Conservation (phyloP, 2,113 vertebrate genomes). For the Siniperca chuatsi region DNA sequence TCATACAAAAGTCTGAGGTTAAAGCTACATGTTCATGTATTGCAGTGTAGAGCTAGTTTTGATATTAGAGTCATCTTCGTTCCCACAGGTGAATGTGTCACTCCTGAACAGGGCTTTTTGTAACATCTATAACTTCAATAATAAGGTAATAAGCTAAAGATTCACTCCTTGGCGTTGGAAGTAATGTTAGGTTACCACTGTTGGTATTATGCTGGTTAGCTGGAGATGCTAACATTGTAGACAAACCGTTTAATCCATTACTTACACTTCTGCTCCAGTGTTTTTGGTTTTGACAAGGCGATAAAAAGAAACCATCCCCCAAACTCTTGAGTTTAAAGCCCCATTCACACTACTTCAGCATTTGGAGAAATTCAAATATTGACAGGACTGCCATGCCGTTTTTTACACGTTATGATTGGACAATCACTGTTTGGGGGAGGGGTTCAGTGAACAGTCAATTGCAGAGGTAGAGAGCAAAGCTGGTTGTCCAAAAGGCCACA, state of each 20-base stretch:
- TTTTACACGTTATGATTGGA: slow-evolving; percentile 25
- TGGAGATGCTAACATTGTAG: neutral
- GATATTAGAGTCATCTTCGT: neutral
- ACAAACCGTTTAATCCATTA: neutral
- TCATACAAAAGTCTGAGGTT: too few relatives aligned
- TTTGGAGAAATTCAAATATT: slow-evolving; percentile 31
- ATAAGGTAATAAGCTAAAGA: neutral
- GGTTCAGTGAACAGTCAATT: slow-evolving; percentile 3
- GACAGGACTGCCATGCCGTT: neutral
- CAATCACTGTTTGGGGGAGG: neutral
- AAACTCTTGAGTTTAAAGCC: neutral
- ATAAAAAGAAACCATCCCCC: neutral
- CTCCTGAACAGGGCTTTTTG: neutral
- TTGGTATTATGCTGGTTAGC: neutral
- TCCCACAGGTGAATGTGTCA: neutral
- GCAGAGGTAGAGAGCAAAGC: slow-evolving; percentile 44
- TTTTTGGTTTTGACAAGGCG: neutral
- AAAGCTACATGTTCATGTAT: too few relatives aligned
- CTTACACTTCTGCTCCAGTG: neutral
- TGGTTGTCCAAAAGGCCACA: slow-evolving; percentile 1
- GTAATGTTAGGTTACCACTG: neutral
- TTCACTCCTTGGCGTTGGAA: neutral
- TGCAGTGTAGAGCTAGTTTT: neutral
- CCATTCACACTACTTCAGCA: neutral
- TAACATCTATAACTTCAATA: neutral